Percentiles rank a stretch among this genome's conserved stretches.
phyloP scores from a whole-genome alignment of 2,113 vertebrate species.

The Rafetus swinhoei region DNA sequence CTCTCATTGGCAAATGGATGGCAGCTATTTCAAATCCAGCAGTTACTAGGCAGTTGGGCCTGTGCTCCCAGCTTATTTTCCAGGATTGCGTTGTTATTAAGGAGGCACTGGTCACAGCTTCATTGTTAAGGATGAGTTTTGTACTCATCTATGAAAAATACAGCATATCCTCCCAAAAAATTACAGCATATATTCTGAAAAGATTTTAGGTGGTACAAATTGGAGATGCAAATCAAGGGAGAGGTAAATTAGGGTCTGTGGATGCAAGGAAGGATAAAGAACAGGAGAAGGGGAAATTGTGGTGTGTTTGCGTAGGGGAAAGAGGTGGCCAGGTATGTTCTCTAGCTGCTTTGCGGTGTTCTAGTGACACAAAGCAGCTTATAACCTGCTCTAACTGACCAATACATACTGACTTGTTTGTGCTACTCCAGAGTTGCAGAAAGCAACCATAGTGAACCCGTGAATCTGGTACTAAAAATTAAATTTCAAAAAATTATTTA shows the following conservation, averaged over 20 bases:
- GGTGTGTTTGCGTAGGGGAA: background rate
- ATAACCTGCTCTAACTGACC: background rate
- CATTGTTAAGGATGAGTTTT: background rate
- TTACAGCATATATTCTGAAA: background rate
- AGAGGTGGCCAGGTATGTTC: background rate
- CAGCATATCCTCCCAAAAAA: background rate
- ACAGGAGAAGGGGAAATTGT: background rate
- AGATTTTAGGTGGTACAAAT: background rate
- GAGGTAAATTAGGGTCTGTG: background rate
- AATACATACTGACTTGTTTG: conserved; percentile 4
- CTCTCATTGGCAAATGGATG: background rate
- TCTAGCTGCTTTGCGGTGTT: background rate
- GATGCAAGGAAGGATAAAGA: background rate
- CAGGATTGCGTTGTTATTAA: background rate
- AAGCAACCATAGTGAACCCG: conserved; percentile 23
- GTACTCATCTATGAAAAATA: conserved; percentile 33
- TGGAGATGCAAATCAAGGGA: background rate
- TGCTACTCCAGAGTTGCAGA: background rate
- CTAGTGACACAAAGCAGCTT: background rate
- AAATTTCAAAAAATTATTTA: conserved; percentile 46
- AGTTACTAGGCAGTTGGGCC: conserved; percentile 20
- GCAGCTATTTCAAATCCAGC: background rate
- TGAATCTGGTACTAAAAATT: conserved; percentile 32
- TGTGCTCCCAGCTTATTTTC: background rate
- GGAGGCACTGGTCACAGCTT: background rate